Percentiles rank a stretch among this genome's conserved stretches.
Evolutionary conservation across 1,140 invertebrate species (phyloP).

Genomic region (Monochamus saltuarius): DNA sequence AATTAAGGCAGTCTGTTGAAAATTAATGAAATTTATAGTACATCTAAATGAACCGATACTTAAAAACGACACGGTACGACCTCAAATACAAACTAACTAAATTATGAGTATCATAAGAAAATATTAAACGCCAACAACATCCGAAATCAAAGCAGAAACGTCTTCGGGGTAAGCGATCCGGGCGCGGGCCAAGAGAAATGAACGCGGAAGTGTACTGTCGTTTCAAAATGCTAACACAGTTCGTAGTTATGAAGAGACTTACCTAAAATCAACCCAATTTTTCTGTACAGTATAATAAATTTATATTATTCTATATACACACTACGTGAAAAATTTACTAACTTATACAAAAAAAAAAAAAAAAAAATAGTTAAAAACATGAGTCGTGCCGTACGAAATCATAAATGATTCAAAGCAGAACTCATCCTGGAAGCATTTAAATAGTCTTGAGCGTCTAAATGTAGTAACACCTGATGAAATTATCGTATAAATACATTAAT

Average conservation of each 20-base stretch:
- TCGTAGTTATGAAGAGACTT: constrained; percentile 2
- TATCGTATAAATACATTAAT: constrained; percentile 35
- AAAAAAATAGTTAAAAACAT: constrained; percentile 28
- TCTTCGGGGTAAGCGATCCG: constrained; percentile 6
- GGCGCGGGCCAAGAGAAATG: background rate
- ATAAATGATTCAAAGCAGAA: constrained; percentile 20
- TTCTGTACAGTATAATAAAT: constrained; percentile 37
- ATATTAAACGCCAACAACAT: background rate
- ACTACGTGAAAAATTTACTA: constrained; percentile 33
- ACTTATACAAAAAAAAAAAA: constrained; percentile 28
- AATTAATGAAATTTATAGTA: too few species aligned
- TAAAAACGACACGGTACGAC: too few species aligned
- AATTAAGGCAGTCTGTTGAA: too few species aligned
- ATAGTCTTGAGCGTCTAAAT: constrained; percentile 32
- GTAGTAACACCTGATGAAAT: constrained; percentile 31
- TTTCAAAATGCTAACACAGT: background rate
- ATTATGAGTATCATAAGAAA: constrained; percentile 11
- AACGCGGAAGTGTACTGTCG: constrained; percentile 2
- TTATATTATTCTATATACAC: constrained; percentile 34
- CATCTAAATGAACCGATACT: too few species aligned
- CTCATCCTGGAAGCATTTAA: constrained; percentile 31
- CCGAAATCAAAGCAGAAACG: constrained; percentile 2
- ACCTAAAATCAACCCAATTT: constrained; percentile 27
- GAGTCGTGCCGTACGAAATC: constrained; percentile 15
- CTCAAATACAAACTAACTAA: constrained; percentile 3